Base-by-base conservation (phyloP, 2,797 vertebrate genomes). In the Squalus acanthias region DNA sequence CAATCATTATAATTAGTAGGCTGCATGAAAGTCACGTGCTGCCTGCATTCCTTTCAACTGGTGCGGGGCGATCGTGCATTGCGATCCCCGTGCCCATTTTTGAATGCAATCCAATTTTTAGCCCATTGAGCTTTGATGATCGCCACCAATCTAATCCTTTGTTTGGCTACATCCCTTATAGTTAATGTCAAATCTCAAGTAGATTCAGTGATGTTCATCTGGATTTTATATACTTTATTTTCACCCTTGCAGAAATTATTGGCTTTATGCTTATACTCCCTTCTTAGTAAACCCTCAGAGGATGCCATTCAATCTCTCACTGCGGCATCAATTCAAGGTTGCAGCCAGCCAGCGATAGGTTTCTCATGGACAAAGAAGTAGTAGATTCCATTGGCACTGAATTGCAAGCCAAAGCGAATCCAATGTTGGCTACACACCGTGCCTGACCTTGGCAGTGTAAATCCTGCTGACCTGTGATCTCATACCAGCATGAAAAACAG, bases 291-390 rank as follows among this genome's bases (percentile, higher is more conserved):
- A 24, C 15, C 63, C 92, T 94, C 89, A 65, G 63, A 92, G 89
- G 89, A 92, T 93, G 91, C n/a, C 65, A 69, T 65, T 67, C n/a
- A 69, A n/a, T 70, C 92, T 39, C 39, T 46, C 65, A 39, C 65
- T 24, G n/a, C 10, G 33, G 67, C 24, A n/a, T 46, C 39, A 53
- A 4, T 95, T 70, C 65, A 70, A 50, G 12, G n/a, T 69, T 70
- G 17, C 93, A 69, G 93, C 65, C 60, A 91, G 82, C 13, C 60
- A 91, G 5, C 29, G 29, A 12, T 60, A 24, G 65, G 67, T 95
- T 91, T 95, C 93, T 95, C 93, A 95, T 46, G 93, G 93, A 95
- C 39, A 95, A 46, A 26, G 29, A 33, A 91, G 5, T 6, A 91
- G 29, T n/a, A 3, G 5, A 33, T 91, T 91, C 88, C 46, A 50